A percentile compares a stretch with the other conserved stretches of the same genome.
Conservation (phyloP, 2,797 vertebrate species). For the Acanthornis magna region DNA sequence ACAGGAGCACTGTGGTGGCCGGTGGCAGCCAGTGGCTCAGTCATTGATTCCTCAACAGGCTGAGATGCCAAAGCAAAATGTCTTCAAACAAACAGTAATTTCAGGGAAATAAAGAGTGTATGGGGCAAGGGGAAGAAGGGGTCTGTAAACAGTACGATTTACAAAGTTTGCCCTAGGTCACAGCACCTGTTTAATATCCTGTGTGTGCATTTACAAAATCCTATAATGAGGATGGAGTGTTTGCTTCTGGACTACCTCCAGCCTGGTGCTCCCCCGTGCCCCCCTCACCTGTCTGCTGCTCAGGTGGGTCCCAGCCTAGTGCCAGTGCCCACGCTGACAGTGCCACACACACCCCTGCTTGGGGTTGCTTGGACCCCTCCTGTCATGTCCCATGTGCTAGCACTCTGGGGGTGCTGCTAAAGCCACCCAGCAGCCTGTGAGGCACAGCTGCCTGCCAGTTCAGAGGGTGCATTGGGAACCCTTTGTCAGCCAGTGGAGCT, state of each 20-base stretch:
- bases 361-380: accelerated
- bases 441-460: not conserved
- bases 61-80: not conserved
- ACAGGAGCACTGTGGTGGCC: not conserved
- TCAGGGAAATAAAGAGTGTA: slow-evolving; percentile 38
- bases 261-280: not conserved
- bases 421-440: not conserved
- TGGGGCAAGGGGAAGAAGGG: slow-evolving; percentile 35
- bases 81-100: slow-evolving; percentile 49
- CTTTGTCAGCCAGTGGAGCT: not conserved
- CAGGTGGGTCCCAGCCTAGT: not conserved
- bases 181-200: slow-evolving; percentile 49
- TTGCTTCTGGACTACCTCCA: not conserved
- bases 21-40: not conserved
- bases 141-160: slow-evolving; percentile 64
- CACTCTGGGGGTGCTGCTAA: accelerated
- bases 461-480: not conserved
- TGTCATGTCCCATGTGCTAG: not conserved
- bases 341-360: accelerated
- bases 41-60: not conserved
- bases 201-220: slow-evolving; percentile 54
- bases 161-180: slow-evolving; percentile 66
- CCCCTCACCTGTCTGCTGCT: not conserved
- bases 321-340: not conserved
- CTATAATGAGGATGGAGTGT: slow-evolving; percentile 24